Base-by-base conservation (phyloP, 1,140 invertebrate genomes). In the Zaprionus camerounensis region DNA sequence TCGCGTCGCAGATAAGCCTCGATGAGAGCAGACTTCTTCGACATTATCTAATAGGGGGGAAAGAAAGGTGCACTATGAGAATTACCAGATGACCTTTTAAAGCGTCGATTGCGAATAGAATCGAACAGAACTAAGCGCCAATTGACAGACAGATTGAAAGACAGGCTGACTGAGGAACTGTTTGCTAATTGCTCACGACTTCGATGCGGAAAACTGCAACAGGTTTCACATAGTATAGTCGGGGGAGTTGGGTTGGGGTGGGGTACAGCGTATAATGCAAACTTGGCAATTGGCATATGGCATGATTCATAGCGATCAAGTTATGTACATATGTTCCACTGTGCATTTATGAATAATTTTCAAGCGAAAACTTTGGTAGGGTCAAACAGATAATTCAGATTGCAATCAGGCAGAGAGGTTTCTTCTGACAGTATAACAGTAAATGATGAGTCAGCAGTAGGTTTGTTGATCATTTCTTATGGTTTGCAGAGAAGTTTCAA, bases 121-220 rank as follows among this genome's bases (percentile, higher is more conserved):
- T 64, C n/a, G 17, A 22, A 26, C 34, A 53, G 31, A 72, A 56
- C 71, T 44, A 58, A 72, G 44, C 26, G 53, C 59, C 68, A 59
- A 67, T 34, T 67, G 41, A 46, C 41, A 46, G 41, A 15, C 41
- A 41, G 6, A n/a, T n/a, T n/a, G 38, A 41, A 15, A n/a, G 38
- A n/a, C 15, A 41, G 38, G 3, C 41, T 7, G 13, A 55, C 15
- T 76, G 68, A 80, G 81, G 73, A 83, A 83, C 61, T 75, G 69
- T 58, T 58, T 79, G 84, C 63, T 88, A 87, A 87, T 87, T 90
- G 81, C 71, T 70, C 81, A 79, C 78, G 84, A 88, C 68, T 70
- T 28, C 20, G 63, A 88, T 79, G 85, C 84, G 84, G 84, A 88
- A 88, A 84, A 79, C 20, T 81, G 85, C 84, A 88, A 88, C 84